Base-by-base conservation (phyloP, 2,113 vertebrate species). In the Perca schrenkii region DNA sequence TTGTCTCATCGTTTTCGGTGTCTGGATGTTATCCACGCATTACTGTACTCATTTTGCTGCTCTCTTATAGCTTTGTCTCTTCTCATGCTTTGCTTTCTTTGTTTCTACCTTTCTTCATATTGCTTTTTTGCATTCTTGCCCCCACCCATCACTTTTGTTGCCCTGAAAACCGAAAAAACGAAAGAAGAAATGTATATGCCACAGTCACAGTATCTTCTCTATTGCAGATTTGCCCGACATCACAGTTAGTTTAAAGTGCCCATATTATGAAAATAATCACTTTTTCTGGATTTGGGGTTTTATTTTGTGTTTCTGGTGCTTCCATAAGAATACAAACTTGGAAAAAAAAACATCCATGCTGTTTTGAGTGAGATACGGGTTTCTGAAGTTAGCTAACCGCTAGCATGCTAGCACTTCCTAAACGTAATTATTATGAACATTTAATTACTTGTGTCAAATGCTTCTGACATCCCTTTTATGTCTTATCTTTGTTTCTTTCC, bases 11-110 rank as follows among this genome's bases (percentile, higher is more conserved):
- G 54, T 67, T 57, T 50, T 77, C 28, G 67, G 3, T 46, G 40
- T 36, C 67, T 74, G 62, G 60, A 10, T 8, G 50, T 79, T 64
- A 71, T 66, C 83, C 74, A 57, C 76, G 83, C 66, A 64, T 89
- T 47, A 34, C 34, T 16, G 16, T 53, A 34, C 8, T 21, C 77
- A 22, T 65, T 28, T 74, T 13, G 1, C 10, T 46, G 25, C 74
- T 67, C 34, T 61, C 74, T 71, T 87, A 49, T 79, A 43, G 60
- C 79, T 78, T 76, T 75, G 53, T 80, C 54, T 75, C 61, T 10
- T 62, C 49, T 52, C 31, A 13, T 60, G 31, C 6, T 60, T 49
- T 0, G 8, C 3, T 28, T 70, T 36, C 56, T 82, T 68, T 60
- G 19, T 83, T 75, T 82, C 28, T 46, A 8, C 2, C 52, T 80